phyloP scores from a whole-genome alignment of 2,113 vertebrate genomes.

The Hippoglossus stenolepis region DNA sequence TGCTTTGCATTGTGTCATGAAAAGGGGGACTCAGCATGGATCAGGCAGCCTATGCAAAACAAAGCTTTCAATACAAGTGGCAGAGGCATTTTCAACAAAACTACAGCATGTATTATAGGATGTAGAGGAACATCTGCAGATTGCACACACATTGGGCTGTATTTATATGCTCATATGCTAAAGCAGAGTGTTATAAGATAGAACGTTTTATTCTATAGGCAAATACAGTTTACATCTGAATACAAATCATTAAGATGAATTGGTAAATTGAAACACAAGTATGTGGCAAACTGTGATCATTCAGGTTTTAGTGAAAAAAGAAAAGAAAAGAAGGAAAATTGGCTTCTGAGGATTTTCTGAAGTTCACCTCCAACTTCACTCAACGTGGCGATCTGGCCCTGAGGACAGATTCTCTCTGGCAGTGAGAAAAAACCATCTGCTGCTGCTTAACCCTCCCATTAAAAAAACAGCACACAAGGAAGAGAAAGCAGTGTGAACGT shows the following conservation, averaged over 20 bases:
- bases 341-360: constrained; percentile 34
- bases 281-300: background rate
- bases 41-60: constrained; percentile 17
- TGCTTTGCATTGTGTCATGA: constrained; percentile 52
- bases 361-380: constrained; percentile 56
- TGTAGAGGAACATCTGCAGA: constrained; percentile 25
- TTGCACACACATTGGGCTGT: background rate
- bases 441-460: constrained; percentile 72
- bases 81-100: background rate
- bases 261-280: too few relatives aligned
- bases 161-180: background rate
- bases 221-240: constrained; percentile 6
- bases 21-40: constrained; percentile 36
- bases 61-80: background rate
- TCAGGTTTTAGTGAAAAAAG: background rate
- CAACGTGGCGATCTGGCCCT: constrained; percentile 74
- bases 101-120: background rate
- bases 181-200: constrained; percentile 9
- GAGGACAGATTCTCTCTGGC: constrained; percentile 70
- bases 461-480: constrained; percentile 42
- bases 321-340: background rate
- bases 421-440: constrained; percentile 79
- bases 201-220: constrained; percentile 1
- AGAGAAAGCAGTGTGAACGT: constrained; percentile 41
- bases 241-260: too few relatives aligned